Conservation (phyloP, 2,888 invertebrate genomes). For the Stenodera caucasica region DNA sequence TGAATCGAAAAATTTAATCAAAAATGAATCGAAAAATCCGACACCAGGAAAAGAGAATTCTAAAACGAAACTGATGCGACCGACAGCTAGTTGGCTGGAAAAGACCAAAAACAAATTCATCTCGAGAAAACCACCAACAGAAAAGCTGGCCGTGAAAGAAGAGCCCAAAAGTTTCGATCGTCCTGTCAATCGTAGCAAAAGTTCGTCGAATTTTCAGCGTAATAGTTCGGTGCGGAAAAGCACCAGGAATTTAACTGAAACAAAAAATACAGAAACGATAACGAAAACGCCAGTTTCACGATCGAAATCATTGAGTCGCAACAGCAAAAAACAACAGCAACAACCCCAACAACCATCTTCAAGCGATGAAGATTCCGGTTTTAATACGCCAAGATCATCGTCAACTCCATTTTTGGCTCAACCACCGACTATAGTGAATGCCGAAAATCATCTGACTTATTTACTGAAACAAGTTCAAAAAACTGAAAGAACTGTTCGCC, state of each 20-base stretch:
- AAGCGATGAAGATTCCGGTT: neutral
- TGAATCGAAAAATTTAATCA: neutral
- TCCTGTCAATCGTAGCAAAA: neutral
- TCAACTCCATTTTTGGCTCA: neutral
- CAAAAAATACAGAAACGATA: neutral
- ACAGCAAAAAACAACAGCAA: neutral
- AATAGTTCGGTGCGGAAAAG: neutral
- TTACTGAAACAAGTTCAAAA: constrained; percentile 1
- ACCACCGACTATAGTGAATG: neutral
- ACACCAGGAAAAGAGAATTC: neutral
- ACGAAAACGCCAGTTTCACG: neutral
- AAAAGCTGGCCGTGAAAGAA: neutral
- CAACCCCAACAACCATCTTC: neutral
- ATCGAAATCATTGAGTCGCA: neutral
- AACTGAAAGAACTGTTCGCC: neutral
- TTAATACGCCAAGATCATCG: neutral
- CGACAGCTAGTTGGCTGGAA: neutral
- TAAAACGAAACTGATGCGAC: neutral
- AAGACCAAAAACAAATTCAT: neutral
- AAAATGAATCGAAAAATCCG: neutral
- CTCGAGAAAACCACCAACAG: neutral
- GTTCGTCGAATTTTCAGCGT: neutral
- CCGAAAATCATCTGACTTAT: neutral
- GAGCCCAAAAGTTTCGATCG: neutral
- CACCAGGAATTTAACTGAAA: neutral